A percentile compares a stretch with the other conserved stretches of the same genome.
Conservation (phyloP, 2,797 vertebrate species). For the Rousettus madagascariensis region DNA sequence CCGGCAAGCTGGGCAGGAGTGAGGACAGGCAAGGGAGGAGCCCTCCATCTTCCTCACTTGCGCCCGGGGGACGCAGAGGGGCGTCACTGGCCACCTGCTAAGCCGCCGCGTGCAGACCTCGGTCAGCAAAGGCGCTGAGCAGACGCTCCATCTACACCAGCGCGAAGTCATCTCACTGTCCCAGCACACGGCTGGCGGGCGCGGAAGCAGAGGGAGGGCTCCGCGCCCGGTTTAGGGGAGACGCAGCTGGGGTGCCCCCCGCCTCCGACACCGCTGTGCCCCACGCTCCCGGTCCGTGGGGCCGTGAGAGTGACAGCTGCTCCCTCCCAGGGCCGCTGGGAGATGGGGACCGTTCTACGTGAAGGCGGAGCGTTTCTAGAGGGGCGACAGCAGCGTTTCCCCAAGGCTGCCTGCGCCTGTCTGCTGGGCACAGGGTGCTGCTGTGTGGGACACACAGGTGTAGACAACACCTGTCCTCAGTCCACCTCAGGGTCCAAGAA, state of each 20-base stretch:
- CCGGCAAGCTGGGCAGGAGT: background rate
- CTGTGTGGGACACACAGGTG: background rate
- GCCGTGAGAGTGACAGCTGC: background rate
- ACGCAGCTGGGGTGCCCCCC: rapidly evolving
- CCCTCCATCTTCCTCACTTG: rapidly evolving
- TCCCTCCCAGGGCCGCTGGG: no score
- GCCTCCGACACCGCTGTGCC: rapidly evolving
- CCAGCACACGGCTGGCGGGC: rapidly evolving
- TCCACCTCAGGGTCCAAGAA: background rate
- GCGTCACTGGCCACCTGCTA: rapidly evolving
- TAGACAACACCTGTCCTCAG: background rate
- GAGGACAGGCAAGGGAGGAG: rapidly evolving
- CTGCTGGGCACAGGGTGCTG: rapidly evolving
- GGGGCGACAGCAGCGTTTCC: rapidly evolving
- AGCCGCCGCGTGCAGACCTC: rapidly evolving
- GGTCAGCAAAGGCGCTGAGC: background rate
- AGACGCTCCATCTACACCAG: rapidly evolving
- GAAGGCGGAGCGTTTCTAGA: rapidly evolving
- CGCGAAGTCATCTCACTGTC: rapidly evolving
- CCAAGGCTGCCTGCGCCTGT: rapidly evolving
- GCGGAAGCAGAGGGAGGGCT: background rate
- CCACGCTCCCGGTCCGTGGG: background rate
- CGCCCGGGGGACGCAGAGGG: rapidly evolving
- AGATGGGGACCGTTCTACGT: rapidly evolving
- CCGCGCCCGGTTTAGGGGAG: rapidly evolving